Percentiles rank a stretch among this genome's conserved stretches.
Conservation (phyloP, 2,888 invertebrate genomes). For the Drosophila limbata region DNA sequence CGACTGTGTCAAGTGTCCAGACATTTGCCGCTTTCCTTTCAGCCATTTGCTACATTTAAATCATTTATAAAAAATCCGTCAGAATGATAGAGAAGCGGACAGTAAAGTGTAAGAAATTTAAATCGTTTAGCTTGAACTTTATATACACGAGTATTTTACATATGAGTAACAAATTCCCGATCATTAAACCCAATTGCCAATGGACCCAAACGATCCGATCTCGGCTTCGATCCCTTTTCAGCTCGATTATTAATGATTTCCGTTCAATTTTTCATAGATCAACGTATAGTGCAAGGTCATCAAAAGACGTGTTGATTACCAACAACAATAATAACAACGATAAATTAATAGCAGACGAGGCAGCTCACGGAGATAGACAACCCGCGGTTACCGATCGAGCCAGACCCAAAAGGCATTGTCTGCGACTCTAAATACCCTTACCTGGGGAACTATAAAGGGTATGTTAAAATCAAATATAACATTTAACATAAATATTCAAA, state of each 20-base stretch:
- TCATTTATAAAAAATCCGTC: conserved; percentile 54
- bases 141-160: conserved; percentile 49
- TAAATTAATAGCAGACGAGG: conserved; percentile 73
- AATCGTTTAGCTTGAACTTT: conserved; percentile 41
- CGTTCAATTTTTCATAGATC: conserved; percentile 79
- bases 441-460: neutral
- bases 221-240: conserved; percentile 31
- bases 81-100: conserved; percentile 1
- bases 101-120: conserved; percentile 21
- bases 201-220: neutral
- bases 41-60: conserved; percentile 71
- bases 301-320: conserved; percentile 81
- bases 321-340: conserved; percentile 77
- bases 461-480: neutral
- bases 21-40: conserved; percentile 40
- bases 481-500: neutral
- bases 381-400: conserved; percentile 55
- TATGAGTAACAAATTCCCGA: conserved; percentile 64
- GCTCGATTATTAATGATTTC: conserved; percentile 77
- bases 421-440: conserved; percentile 22
- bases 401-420: conserved; percentile 18
- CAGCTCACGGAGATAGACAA: conserved; percentile 54
- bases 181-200: conserved; percentile 69
- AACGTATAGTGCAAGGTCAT: conserved; percentile 78
- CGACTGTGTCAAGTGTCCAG: conserved; percentile 71